Percentiles rank a stretch among this genome's conserved stretches.
These are phyloP conservation scores for Onychomys arenicola DNA, from an alignment of 2,797 vertebrate species.

Conservation along the genomic window DNA sequence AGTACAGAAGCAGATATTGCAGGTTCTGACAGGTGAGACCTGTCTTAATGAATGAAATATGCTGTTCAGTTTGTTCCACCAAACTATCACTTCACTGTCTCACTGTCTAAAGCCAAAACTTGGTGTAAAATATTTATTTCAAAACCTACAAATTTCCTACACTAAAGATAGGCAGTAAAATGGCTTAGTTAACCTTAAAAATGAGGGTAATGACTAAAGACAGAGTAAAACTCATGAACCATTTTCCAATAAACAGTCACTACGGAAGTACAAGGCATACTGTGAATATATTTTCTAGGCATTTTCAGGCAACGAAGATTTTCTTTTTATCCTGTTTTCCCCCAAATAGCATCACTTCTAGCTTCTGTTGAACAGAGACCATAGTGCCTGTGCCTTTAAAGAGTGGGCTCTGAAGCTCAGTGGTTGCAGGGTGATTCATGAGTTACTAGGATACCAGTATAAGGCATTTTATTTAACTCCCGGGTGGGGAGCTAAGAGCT, in stretches of 20 bases:
- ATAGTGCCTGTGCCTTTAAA: slow-evolving; percentile 63
- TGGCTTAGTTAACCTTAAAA: slow-evolving; percentile 28
- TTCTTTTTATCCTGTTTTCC: slow-evolving; percentile 1
- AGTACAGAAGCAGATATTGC: slow-evolving; percentile 19
- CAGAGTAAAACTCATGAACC: not conserved
- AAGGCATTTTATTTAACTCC: slow-evolving; percentile 85
- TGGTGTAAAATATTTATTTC: slow-evolving; percentile 20
- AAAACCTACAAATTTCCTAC: not conserved
- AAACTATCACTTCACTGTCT: slow-evolving; percentile 29
- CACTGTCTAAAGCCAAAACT: slow-evolving; percentile 5
- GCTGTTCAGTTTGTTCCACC: slow-evolving; percentile 38
- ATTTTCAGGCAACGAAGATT: slow-evolving; percentile 24
- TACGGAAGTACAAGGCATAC: not conserved
- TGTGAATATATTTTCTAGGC: slow-evolving; percentile 25
- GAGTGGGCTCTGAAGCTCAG: not conserved
- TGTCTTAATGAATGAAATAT: not conserved
- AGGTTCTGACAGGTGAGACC: slow-evolving; percentile 44
- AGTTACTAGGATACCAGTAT: slow-evolving; percentile 88
- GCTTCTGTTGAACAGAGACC: not conserved
- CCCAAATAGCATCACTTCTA: slow-evolving; percentile 18
- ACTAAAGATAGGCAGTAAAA: slow-evolving; percentile 28
- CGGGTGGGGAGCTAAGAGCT: slow-evolving; percentile 62
- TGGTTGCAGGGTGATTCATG: slow-evolving; percentile 68
- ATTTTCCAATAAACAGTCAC: slow-evolving; percentile 26
- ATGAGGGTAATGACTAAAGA: not conserved